Evolutionary conservation across 2,797 vertebrate genomes (phyloP).

Genomic region (Sebastes baramenuke): DNA sequence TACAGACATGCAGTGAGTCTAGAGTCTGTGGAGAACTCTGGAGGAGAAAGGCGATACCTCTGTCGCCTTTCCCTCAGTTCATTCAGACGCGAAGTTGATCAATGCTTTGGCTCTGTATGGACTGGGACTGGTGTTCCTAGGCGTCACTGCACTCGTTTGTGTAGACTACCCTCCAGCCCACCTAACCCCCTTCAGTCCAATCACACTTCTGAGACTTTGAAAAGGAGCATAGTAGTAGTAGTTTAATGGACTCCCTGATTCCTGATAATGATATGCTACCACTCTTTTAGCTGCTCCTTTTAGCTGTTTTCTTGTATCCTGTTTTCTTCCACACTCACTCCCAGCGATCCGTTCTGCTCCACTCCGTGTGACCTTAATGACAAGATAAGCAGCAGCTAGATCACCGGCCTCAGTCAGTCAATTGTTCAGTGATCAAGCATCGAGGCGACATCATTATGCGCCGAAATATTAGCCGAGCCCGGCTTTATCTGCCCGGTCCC

Average conservation of each 20-base stretch:
- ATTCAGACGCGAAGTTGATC: slow-evolving; percentile 80
- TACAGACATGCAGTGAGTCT: slow-evolving; percentile 32
- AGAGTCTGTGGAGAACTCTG: slow-evolving; percentile 44
- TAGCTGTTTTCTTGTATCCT: background rate
- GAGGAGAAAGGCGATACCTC: slow-evolving; percentile 73
- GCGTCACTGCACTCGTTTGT: slow-evolving; percentile 81
- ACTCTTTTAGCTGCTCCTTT: background rate
- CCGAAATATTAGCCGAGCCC: slow-evolving; percentile 57
- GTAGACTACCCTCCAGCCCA: slow-evolving; percentile 53
- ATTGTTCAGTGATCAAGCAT: slow-evolving; percentile 60
- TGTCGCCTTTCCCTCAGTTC: slow-evolving; percentile 71
- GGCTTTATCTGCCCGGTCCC: slow-evolving; percentile 23
- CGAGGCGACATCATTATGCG: slow-evolving; percentile 63
- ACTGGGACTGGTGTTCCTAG: slow-evolving; percentile 75
- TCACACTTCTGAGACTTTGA: slow-evolving; percentile 61
- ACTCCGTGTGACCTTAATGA: slow-evolving; percentile 32
- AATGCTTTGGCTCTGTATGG: slow-evolving; percentile 84
- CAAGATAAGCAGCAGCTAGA: slow-evolving; percentile 47
- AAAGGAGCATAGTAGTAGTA: slow-evolving; percentile 23
- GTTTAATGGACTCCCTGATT: slow-evolving; percentile 50
- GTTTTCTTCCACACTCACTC: background rate
- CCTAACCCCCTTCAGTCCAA: slow-evolving; percentile 18
- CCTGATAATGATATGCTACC: slow-evolving; percentile 5
- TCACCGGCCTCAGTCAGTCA: slow-evolving; percentile 44
- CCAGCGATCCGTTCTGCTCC: background rate